Conservation (phyloP, 2,797 vertebrate genomes). For the Spondyliosoma cantharus region DNA sequence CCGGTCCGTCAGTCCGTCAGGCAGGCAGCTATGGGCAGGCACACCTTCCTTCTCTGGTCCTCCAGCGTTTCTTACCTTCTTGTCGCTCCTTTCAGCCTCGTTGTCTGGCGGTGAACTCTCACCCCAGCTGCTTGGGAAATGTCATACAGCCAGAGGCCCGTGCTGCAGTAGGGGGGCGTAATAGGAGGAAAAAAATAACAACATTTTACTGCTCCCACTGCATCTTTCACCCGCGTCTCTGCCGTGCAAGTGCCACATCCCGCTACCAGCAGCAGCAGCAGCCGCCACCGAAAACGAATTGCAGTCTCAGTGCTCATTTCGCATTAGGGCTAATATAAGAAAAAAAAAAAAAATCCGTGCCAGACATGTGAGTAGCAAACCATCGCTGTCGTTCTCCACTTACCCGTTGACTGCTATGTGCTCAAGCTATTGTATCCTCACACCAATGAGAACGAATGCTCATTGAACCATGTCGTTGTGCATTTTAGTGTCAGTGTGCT, state of each 20-base stretch:
- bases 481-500: conserved; percentile 53
- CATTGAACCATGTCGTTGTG: conserved; percentile 63
- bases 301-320: conserved; percentile 74
- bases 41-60: conserved; percentile 82
- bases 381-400: conserved; percentile 75
- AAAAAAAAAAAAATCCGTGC: conserved; percentile 71
- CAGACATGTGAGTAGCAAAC: conserved; percentile 88
- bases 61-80: conserved; percentile 87
- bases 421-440: conserved; percentile 47
- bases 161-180: conserved; percentile 87
- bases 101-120: conserved; percentile 89
- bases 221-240: conserved; percentile 68
- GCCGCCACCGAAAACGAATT: conserved; percentile 65
- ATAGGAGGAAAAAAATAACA: conserved; percentile 76
- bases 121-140: conserved; percentile 88
- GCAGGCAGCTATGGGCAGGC: conserved; percentile 66
- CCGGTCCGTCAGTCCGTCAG: conserved; percentile 2
- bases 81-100: conserved; percentile 82
- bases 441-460: conserved; percentile 39
- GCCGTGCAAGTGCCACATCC: conserved; percentile 72
- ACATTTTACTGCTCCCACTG: conserved; percentile 74
- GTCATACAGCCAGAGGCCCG: conserved; percentile 89
- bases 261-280: conserved; percentile 52
- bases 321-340: conserved; percentile 66
- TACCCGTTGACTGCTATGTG: conserved; percentile 56